A percentile compares a stretch with the other conserved stretches of the same genome.
Evolutionary conservation across 2,113 vertebrate genomes (phyloP).

Genomic region (Mus pahari): DNA sequence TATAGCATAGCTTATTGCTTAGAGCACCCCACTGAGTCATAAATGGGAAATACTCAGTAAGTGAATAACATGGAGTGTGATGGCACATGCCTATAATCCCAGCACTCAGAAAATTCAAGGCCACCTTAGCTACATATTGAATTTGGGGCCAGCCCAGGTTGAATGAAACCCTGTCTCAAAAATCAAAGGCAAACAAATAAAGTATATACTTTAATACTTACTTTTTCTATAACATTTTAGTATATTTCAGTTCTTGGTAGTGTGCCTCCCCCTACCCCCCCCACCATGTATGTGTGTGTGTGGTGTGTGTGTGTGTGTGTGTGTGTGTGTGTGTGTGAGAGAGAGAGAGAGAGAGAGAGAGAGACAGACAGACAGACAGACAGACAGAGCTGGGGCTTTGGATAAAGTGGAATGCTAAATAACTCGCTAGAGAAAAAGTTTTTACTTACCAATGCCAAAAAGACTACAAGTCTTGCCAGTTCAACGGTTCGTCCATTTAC

Average conservation of each 20-base stretch:
- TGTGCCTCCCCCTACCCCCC: too few species aligned
- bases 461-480: constrained; percentile 90
- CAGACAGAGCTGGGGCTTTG: not conserved
- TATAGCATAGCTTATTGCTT: constrained; percentile 7
- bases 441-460: constrained; percentile 92
- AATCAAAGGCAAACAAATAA: not conserved
- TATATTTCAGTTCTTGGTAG: constrained; percentile 3
- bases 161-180: not conserved
- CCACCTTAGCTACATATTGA: not conserved
- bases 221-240: constrained; percentile 10
- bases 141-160: not conserved
- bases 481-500: constrained; percentile 88
- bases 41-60: not conserved
- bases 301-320: not conserved
- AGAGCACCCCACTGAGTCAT: not conserved
- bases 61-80: not conserved
- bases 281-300: not conserved
- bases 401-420: not conserved
- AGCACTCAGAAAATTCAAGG: not conserved
- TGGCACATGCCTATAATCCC: not conserved
- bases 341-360: too few species aligned
- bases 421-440: not conserved
- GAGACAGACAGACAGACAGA: not conserved
- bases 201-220: constrained; percentile 13
- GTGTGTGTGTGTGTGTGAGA: too few species aligned